Evolutionary conservation across 2,113 vertebrate genomes (phyloP).

Genomic region (Lipophrys pholis): DNA sequence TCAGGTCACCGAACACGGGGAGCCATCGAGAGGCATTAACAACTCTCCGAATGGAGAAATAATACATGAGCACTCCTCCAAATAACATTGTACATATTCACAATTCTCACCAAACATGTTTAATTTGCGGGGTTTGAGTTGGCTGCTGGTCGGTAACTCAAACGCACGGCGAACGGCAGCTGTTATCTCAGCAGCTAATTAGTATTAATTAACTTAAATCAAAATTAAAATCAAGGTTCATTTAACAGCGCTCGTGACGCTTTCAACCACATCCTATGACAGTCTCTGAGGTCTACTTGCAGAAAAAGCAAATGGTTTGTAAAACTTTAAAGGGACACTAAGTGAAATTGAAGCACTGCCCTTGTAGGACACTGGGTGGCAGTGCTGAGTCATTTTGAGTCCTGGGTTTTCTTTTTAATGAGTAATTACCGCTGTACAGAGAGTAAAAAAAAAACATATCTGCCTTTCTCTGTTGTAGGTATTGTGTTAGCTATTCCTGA

Average conservation of each 20-base stretch:
- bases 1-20: constrained; percentile 41
- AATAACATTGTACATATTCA: constrained; percentile 15
- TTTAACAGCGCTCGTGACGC: neutral
- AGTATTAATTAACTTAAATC: neutral
- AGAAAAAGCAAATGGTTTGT: neutral
- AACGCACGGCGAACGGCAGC: neutral
- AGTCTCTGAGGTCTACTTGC: neutral
- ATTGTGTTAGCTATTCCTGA: too few species aligned
- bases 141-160: neutral
- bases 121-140: neutral
- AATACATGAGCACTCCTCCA: constrained; percentile 30
- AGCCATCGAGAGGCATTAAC: constrained; percentile 23
- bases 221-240: neutral
- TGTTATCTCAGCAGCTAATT: neutral
- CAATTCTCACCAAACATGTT: neutral
- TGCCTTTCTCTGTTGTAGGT: too few species aligned
- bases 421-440: too few species aligned
- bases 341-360: too few species aligned
- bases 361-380: too few species aligned
- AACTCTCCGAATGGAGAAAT: constrained; percentile 32
- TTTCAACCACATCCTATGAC: neutral
- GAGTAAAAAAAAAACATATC: too few species aligned
- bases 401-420: too few species aligned
- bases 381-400: too few species aligned
- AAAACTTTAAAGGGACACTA: too few species aligned